Percentiles rank a stretch among this genome's conserved stretches.
Evolutionary conservation across 2,113 vertebrate genomes (phyloP).

Genomic region (Dicaeum eximium): DNA sequence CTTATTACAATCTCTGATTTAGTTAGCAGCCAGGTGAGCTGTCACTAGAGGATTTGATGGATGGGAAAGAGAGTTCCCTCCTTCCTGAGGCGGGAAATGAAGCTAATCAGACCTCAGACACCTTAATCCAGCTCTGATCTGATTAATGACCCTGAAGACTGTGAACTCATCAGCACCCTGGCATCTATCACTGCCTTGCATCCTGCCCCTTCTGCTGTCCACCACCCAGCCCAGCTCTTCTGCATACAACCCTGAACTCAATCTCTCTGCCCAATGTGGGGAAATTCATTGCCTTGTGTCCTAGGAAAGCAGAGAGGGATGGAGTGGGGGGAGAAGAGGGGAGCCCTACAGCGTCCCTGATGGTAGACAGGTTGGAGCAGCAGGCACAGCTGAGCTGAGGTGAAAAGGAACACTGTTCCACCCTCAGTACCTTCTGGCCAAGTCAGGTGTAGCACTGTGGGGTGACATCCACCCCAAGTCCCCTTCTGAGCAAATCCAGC

Average conservation of each 20-base stretch:
- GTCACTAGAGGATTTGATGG: conserved; percentile 44
- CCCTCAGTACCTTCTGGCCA: background rate
- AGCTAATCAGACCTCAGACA: conserved; percentile 66
- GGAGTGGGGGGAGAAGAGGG: background rate
- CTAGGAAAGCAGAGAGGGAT: background rate
- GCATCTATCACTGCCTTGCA: conserved; percentile 51
- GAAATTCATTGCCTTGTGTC: background rate
- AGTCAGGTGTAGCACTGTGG: background rate
- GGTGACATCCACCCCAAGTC: background rate
- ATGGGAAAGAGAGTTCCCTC: conserved; percentile 53
- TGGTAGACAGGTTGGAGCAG: background rate
- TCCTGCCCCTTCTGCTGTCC: conserved; percentile 12
- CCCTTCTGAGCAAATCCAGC: background rate
- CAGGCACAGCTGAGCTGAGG: background rate
- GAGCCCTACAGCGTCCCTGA: background rate
- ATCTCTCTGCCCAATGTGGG: background rate
- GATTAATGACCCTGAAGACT: conserved; percentile 56
- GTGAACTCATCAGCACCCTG: conserved; percentile 63
- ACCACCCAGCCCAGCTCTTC: background rate
- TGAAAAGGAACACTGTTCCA: background rate
- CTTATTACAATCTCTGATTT: conserved; percentile 26
- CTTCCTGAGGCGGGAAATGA: conserved; percentile 65
- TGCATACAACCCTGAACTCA: background rate
- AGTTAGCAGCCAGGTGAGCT: conserved; percentile 59
- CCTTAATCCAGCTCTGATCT: conserved; percentile 66